Evolutionary conservation across 1,140 invertebrate genomes (phyloP).

Genomic region (Lineus longissimus): DNA sequence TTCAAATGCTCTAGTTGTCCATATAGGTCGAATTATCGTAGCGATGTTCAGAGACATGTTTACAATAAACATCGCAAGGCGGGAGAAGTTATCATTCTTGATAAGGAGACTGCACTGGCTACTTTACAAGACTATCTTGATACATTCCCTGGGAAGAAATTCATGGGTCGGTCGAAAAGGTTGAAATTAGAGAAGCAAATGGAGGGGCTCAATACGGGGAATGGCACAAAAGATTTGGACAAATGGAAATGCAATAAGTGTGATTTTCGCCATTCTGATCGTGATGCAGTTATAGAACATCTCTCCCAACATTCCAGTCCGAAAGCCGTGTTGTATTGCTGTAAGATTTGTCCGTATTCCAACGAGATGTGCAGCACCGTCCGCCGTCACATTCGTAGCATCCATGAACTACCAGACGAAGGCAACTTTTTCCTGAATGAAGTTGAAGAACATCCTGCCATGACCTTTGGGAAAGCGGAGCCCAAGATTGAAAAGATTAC

Average conservation of each 20-base stretch:
- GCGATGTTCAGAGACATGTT: slow-evolving; percentile 43
- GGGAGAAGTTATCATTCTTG: slow-evolving; percentile 31
- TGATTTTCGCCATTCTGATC: slow-evolving; percentile 29
- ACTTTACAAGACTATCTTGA: slow-evolving; percentile 33
- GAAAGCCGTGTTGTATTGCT: too few species aligned
- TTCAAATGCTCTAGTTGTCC: slow-evolving; percentile 49
- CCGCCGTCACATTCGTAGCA: not conserved
- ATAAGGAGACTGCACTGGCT: slow-evolving; percentile 27
- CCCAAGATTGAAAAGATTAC: not conserved
- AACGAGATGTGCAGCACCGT: too few species aligned
- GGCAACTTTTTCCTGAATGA: not conserved
- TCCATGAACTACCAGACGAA: not conserved
- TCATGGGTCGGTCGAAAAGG: too few species aligned
- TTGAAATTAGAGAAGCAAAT: too few species aligned
- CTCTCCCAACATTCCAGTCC: too few species aligned
- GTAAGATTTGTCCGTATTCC: too few species aligned
- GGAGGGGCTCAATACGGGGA: not conserved
- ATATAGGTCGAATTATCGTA: slow-evolving; percentile 48
- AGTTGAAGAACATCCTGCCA: not conserved
- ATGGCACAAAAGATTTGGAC: not conserved
- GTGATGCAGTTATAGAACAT: too few species aligned
- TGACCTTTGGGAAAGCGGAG: slow-evolving; percentile 8
- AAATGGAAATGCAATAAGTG: slow-evolving; percentile 45
- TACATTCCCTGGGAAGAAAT: slow-evolving; percentile 19
- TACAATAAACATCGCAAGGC: slow-evolving; percentile 34